phyloP scores from a whole-genome alignment of 2,113 vertebrate species.

The Miniopterus natalensis region DNA sequence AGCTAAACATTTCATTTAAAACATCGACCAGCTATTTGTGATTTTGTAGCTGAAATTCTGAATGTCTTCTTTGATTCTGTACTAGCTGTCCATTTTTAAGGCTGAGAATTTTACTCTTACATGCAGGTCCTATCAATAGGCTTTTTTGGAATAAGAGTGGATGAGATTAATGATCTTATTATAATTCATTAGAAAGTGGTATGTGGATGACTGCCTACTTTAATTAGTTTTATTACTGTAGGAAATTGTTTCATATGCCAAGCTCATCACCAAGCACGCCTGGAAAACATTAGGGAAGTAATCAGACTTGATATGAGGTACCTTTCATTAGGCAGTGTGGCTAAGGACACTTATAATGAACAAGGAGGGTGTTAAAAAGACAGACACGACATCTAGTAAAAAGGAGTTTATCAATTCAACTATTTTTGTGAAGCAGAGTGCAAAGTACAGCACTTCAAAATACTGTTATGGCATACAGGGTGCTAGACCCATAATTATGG shows the following conservation, averaged over 20 bases:
- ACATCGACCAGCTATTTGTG: not conserved
- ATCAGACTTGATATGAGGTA: slow-evolving; percentile 84
- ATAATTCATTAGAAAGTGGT: slow-evolving; percentile 90
- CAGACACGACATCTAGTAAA: slow-evolving; percentile 64
- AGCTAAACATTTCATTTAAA: slow-evolving; percentile 42
- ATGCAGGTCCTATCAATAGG: slow-evolving; percentile 78
- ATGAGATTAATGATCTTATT: slow-evolving; percentile 89
- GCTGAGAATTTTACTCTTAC: slow-evolving; percentile 51
- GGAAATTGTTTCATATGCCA: slow-evolving; percentile 90
- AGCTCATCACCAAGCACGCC: slow-evolving; percentile 86
- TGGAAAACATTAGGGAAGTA: slow-evolving; percentile 87
- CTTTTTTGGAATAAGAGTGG: slow-evolving; percentile 66
- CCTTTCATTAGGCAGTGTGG: slow-evolving; percentile 84
- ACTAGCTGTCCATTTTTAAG: slow-evolving; percentile 63
- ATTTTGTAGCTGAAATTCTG: slow-evolving; percentile 36
- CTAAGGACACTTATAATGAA: slow-evolving; percentile 82
- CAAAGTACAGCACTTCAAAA: slow-evolving; percentile 66
- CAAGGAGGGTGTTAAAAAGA: slow-evolving; percentile 81
- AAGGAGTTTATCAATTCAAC: slow-evolving; percentile 78
- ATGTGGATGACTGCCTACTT: slow-evolving; percentile 89
- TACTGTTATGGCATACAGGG: slow-evolving; percentile 29
- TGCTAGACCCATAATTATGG: slow-evolving; percentile 73
- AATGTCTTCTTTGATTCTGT: slow-evolving; percentile 29
- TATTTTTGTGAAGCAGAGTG: slow-evolving; percentile 75
- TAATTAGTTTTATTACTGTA: slow-evolving; percentile 91